Percentiles rank a stretch among this genome's conserved stretches.
phyloP scores from a whole-genome alignment of 2,113 vertebrate species.

The Calidris pugnax region DNA sequence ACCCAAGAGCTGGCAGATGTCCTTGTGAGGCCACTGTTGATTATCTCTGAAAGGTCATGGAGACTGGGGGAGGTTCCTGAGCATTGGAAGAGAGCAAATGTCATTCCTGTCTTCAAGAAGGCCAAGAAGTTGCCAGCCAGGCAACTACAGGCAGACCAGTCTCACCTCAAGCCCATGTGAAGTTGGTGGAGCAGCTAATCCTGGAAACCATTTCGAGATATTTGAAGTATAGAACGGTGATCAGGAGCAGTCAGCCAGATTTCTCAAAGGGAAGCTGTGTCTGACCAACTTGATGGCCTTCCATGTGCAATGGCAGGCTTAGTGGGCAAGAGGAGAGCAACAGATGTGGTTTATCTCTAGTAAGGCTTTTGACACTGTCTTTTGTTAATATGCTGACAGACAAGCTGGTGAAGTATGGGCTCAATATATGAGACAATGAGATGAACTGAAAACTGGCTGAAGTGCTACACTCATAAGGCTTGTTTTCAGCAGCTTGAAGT shows the following conservation, averaged over 20 bases:
- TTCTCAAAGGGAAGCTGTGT: not conserved
- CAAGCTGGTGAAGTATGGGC: not conserved
- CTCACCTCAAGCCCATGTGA: not conserved
- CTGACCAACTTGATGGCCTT: not conserved
- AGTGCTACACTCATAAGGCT: not conserved
- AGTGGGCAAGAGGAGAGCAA: not conserved
- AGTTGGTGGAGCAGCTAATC: not conserved
- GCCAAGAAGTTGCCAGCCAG: not conserved
- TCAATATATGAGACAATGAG: not conserved
- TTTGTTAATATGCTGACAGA: not conserved
- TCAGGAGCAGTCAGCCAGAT: not conserved
- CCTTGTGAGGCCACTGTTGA: accelerated
- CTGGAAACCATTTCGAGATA: not conserved
- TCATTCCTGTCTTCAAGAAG: not conserved
- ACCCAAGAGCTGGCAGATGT: not conserved
- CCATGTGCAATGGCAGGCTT: not conserved
- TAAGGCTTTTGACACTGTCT: not conserved
- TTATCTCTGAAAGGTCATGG: not conserved
- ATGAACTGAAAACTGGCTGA: not conserved
- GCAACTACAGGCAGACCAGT: not conserved
- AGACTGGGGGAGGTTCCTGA: accelerated
- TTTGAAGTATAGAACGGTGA: not conserved
- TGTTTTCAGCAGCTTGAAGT: not conserved
- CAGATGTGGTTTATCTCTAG: not conserved
- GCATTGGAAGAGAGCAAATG: not conserved